These are phyloP conservation scores for Caiman crocodilus DNA, from an alignment of 2,797 vertebrate genomes.

Conservation along the genomic window DNA sequence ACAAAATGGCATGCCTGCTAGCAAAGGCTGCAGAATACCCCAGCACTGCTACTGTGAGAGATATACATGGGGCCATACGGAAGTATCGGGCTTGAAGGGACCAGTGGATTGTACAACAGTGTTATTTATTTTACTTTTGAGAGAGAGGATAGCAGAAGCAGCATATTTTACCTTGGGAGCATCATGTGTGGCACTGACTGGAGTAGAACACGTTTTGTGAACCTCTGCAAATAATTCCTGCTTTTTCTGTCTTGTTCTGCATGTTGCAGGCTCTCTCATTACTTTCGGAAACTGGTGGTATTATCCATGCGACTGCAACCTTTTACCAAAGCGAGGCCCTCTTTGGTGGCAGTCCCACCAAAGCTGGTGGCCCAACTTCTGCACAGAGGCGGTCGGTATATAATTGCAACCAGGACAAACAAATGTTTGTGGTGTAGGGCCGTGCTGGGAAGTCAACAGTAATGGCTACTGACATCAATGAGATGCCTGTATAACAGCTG, in stretches of 20 bases:
- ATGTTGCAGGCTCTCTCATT: background rate
- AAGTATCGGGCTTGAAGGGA: background rate
- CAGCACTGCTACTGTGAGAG: background rate
- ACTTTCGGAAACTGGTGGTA: accelerated
- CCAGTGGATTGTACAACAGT: background rate
- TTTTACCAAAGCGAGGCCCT: background rate
- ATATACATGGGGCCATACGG: background rate
- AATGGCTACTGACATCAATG: background rate
- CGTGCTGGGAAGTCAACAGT: background rate
- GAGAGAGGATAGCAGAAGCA: background rate
- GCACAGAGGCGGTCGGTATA: background rate
- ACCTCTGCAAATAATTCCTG: background rate
- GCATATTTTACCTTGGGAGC: background rate
- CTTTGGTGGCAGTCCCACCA: background rate
- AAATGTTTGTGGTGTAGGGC: conserved; percentile 2
- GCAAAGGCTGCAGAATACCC: background rate
- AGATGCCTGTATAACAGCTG: background rate
- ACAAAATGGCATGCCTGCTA: background rate
- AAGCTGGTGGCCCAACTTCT: background rate
- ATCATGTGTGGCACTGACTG: background rate
- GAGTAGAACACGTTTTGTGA: background rate
- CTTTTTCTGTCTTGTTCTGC: background rate
- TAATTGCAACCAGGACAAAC: conserved; percentile 56
- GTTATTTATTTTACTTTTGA: no score
- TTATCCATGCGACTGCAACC: background rate